Evolutionary conservation across 2,113 vertebrate species (phyloP), one percentile per base, ranked within the genome.

Genomic region (Murina feae): DNA sequence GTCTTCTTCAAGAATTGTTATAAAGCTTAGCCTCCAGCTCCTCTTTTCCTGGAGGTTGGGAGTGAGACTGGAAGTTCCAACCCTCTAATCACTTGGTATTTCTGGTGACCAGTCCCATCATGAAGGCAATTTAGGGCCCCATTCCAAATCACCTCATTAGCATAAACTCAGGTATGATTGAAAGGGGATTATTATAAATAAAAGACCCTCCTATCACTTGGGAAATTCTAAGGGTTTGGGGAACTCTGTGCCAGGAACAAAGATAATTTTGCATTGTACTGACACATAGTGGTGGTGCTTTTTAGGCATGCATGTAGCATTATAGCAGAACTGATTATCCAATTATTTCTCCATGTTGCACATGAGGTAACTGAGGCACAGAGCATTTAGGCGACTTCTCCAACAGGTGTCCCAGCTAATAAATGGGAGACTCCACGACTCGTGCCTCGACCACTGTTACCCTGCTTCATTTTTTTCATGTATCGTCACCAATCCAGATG

Each of bases 401-500:
- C 49, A 44, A 21, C 11, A 37, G 32, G 9, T 16, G 20, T 83
- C 5, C 68, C 47, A n/a, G n/a, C n/a, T 16, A 55, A 13, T 66
- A 44, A 37, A 11, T 17, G 44, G 37, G 18, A 28, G 9, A 90
- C 5, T 35, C 13, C 30, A 30, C 18, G 80, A 25, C 3, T 74
- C 32, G 8, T 32, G 53, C 53, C 53, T 60, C 71, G 9, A 20
- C 21, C 1, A 3, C 23, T n/a, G 23, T 18, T 66, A 44, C 58
- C 53, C n/a, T 55, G 39, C 58, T 84, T 87, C 28, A 44, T 37
- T 25, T 65, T 60, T 25, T 65, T 47, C 49, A 65, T 35, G 11
- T 47, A 53, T 37, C 72, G 49, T 95, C 85, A 75, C 69, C 17
- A 39, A 80, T 90, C 82, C 88, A 95, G 85, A 95, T 2, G 82